Evolutionary conservation across 2,888 invertebrate species (phyloP), one percentile per base, ranked within the genome.

Genomic region (Urechis unicinctus): DNA sequence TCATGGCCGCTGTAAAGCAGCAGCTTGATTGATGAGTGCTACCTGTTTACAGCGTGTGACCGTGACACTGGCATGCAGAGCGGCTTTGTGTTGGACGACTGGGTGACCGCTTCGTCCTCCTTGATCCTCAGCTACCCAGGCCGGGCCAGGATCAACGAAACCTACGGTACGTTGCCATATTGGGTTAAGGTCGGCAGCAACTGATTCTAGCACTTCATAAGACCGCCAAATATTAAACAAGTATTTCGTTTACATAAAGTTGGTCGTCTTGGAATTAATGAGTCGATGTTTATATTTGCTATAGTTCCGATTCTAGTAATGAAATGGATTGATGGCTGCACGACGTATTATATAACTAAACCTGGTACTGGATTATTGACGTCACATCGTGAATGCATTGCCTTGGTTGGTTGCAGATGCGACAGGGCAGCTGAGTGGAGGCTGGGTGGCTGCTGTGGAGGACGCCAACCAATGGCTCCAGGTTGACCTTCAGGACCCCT

Each of bases 371-470:
- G n/a, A n/a, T n/a, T n/a, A n/a, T n/a, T n/a, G n/a, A n/a, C n/a
- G n/a, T n/a, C n/a, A n/a, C n/a, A n/a, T n/a, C n/a, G n/a, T n/a
- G n/a, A n/a, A n/a, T n/a, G n/a, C n/a, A n/a, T n/a, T n/a, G n/a
- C n/a, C n/a, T 45, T 45, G 13, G 13, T 6, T 45, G 21, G 6
- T 13, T 44, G 26, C 52, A 50, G 50, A 50, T 41, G 17, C 41
- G 9, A 21, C 28, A 5, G 36, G 54, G 6, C 17, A 36, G 24
- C 5, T 24, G 24, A 43, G 65, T 21, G 73, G 73, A 26, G 74
- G 68, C 2, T 74, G 74, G 74, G 68, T 71, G 3, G 65, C 73
- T 1, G 60, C 53, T 9, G 55, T 58, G 3, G 52, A 52, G n/a
- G 69, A 72, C 47, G 48, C 53, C 17, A 62, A 65, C 50, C 73